Conservation (phyloP, 2,888 invertebrate species). For the Caenorhabditis wallacei region DNA sequence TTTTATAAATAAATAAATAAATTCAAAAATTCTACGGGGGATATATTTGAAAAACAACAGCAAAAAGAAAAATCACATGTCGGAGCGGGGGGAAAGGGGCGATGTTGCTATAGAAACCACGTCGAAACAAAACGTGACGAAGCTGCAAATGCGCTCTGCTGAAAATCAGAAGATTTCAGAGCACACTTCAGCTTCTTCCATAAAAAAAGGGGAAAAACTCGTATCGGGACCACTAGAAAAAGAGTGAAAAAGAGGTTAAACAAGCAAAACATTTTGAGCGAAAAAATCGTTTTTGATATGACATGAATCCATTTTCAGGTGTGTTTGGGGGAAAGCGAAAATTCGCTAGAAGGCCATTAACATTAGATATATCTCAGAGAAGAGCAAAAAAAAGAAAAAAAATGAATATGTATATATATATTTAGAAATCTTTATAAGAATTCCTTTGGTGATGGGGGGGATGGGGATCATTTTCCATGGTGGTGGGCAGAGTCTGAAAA, state of each 20-base stretch:
- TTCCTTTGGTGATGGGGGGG: neutral
- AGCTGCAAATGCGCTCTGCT: no score
- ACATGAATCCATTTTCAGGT: conserved; percentile 11
- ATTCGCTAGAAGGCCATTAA: neutral
- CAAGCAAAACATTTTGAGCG: neutral
- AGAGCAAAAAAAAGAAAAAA: conserved; percentile 7
- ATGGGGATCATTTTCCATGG: conserved; percentile 25
- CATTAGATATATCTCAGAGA: conserved; percentile 17
- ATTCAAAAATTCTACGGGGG: neutral
- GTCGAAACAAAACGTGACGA: no score
- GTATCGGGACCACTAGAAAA: conserved; percentile 19
- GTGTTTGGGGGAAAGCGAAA: neutral
- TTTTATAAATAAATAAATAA: conserved; percentile 2
- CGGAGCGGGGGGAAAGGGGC: neutral
- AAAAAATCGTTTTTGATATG: conserved; percentile 21
- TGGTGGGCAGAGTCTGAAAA: conserved; percentile 36
- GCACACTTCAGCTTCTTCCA: no score
- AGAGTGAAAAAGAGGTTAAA: neutral
- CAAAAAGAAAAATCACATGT: neutral
- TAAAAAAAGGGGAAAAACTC: neutral
- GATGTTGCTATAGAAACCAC: neutral
- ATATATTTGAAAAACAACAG: neutral
- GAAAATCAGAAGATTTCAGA: no score
- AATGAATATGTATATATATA: conserved; percentile 17
- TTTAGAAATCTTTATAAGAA: conserved; percentile 2